phyloP scores from a whole-genome alignment of 2,888 invertebrate species.

The Blomia tropicalis region DNA sequence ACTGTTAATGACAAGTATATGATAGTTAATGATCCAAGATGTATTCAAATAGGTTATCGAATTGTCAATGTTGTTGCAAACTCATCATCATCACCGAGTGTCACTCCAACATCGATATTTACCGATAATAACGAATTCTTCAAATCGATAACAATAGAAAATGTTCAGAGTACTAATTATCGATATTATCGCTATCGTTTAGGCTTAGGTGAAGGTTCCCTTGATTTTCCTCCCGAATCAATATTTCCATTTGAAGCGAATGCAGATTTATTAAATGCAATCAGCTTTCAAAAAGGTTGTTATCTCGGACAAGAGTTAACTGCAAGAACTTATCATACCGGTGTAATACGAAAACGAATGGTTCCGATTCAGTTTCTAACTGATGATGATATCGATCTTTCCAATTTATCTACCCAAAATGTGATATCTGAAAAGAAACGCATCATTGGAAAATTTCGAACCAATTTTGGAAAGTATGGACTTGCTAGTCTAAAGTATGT shows the following conservation, averaged over 20 bases:
- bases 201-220: slow-evolving; percentile 70
- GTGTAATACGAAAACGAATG: slow-evolving; percentile 24
- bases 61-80: neutral
- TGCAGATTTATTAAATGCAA: slow-evolving; percentile 73
- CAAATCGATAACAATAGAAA: neutral
- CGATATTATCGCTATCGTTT: slow-evolving; percentile 49
- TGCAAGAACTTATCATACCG: slow-evolving; percentile 55
- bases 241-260: slow-evolving; percentile 78
- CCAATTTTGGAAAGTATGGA: neutral
- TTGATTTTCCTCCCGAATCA: slow-evolving; percentile 60
- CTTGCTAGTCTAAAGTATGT: neutral
- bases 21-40: slow-evolving; percentile 1
- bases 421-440: neutral
- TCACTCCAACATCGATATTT: neutral
- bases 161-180: slow-evolving; percentile 21
- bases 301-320: slow-evolving; percentile 96
- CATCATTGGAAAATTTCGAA: neutral
- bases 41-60: neutral
- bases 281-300: slow-evolving; percentile 85
- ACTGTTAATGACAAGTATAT: neutral
- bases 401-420: neutral
- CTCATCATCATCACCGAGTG: neutral
- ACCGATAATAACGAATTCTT: neutral
- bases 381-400: neutral
- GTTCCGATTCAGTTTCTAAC: slow-evolving; percentile 21